phyloP scores from a whole-genome alignment of 2,888 invertebrate species.

The Catocala sponsa region DNA sequence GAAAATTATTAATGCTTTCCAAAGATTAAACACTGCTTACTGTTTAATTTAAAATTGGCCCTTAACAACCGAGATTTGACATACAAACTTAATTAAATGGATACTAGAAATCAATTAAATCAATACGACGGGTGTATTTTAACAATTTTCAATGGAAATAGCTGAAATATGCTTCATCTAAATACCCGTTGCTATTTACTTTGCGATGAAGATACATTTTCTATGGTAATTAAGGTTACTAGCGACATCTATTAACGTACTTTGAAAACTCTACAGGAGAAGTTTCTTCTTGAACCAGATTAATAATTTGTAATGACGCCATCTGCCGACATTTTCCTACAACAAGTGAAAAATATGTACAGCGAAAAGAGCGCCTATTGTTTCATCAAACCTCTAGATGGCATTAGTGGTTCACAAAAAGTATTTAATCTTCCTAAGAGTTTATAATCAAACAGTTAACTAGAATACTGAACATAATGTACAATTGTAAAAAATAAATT shows the following conservation, averaged over 20 bases:
- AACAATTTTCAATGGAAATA: conserved; percentile 3
- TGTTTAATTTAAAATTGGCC: neutral
- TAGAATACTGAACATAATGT: too few relatives aligned
- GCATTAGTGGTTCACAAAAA: conserved; percentile 3
- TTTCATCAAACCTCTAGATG: conserved; percentile 25
- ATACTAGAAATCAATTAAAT: conserved; percentile 2
- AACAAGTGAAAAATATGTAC: conserved; percentile 24
- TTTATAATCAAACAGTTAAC: too few relatives aligned
- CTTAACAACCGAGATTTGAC: neutral
- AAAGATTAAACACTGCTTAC: conserved; percentile 9
- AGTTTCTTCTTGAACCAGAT: neutral
- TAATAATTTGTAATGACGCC: conserved; percentile 44
- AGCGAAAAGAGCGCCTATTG: neutral
- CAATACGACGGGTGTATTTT: neutral
- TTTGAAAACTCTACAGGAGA: neutral
- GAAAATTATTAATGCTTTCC: conserved; percentile 28
- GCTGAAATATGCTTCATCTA: neutral
- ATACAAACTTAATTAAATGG: neutral
- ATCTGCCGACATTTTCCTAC: conserved; percentile 58
- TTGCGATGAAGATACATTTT: neutral
- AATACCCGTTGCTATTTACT: neutral
- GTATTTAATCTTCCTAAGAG: too few relatives aligned
- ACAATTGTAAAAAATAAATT: too few relatives aligned
- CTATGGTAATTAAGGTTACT: neutral
- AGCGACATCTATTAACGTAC: conserved; percentile 49